A percentile compares a stretch with the other conserved stretches of the same genome.
phyloP scores from a whole-genome alignment of 1,140 invertebrate genomes.

The Brachionus paranguensis region DNA sequence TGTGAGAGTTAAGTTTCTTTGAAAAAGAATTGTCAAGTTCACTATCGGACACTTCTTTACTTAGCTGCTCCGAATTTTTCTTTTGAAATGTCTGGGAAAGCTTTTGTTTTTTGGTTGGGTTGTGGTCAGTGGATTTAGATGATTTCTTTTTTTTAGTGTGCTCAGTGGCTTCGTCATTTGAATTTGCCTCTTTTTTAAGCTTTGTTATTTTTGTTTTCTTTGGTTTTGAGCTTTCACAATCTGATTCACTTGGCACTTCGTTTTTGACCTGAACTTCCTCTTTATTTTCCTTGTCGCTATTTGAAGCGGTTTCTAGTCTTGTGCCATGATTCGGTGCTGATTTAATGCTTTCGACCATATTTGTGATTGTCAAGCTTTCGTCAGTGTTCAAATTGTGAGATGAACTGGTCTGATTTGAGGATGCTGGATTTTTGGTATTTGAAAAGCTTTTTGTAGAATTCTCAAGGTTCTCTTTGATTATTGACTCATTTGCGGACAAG shows the following conservation, averaged over 20 bases:
- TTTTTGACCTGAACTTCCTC: not conserved
- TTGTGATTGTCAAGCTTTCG: not conserved
- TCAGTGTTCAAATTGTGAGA: not conserved
- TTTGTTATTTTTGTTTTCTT: not conserved
- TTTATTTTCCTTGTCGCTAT: conserved; percentile 27
- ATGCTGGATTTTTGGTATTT: not conserved
- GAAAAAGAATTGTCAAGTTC: not conserved
- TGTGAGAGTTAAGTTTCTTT: not conserved
- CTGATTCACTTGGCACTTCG: not conserved
- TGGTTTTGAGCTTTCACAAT: not conserved
- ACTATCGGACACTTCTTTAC: not conserved
- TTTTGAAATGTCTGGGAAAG: not conserved
- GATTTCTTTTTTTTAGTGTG: not conserved
- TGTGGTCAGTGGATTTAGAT: not conserved
- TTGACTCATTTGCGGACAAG: not conserved
- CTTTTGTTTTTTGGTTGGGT: conserved; percentile 7
- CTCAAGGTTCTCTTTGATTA: not conserved
- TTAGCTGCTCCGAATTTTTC: not conserved
- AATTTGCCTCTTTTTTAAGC: not conserved
- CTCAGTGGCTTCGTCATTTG: not conserved
- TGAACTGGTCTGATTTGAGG: not conserved
- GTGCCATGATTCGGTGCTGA: not conserved
- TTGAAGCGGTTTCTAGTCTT: not conserved
- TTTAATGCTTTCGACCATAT: conserved; percentile 2
- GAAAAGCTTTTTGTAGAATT: not conserved